These are phyloP conservation scores for Phylloscopus trochiloides DNA, from an alignment of 2,113 vertebrate genomes.

Conservation along the genomic window DNA sequence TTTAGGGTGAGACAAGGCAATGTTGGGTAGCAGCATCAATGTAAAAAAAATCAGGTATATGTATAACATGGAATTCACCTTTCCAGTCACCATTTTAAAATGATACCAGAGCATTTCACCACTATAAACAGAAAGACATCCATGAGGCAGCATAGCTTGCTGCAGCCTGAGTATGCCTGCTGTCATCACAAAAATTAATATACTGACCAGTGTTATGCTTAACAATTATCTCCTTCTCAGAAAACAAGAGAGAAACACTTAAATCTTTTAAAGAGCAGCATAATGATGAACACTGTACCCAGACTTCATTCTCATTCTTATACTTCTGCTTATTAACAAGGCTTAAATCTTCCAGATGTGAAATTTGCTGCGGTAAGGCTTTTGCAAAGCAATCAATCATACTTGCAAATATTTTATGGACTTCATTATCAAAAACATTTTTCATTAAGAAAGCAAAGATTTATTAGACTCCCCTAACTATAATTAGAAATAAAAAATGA, in stretches of 20 bases:
- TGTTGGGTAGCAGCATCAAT: background rate
- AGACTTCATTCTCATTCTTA: background rate
- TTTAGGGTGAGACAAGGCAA: background rate
- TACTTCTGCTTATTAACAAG: background rate
- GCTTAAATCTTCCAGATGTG: background rate
- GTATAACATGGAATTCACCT: background rate
- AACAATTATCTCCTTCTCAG: background rate
- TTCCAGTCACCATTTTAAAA: background rate
- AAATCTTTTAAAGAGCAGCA: background rate
- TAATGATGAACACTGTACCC: background rate
- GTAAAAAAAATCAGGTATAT: background rate
- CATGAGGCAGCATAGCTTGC: background rate
- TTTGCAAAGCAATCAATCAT: background rate
- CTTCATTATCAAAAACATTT: background rate
- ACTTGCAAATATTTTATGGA: background rate
- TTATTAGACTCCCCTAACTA: background rate
- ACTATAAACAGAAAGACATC: background rate
- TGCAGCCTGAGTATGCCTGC: background rate
- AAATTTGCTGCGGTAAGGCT: background rate
- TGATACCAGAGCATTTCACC: background rate
- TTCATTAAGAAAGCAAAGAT: background rate
- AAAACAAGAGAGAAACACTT: background rate
- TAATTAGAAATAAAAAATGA: background rate
- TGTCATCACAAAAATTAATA: background rate
- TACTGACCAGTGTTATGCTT: background rate